Percentiles rank a stretch among this genome's conserved stretches.
These are phyloP conservation scores for Danionella dracula DNA, from an alignment of 2,797 vertebrate genomes.

Conservation along the genomic window DNA sequence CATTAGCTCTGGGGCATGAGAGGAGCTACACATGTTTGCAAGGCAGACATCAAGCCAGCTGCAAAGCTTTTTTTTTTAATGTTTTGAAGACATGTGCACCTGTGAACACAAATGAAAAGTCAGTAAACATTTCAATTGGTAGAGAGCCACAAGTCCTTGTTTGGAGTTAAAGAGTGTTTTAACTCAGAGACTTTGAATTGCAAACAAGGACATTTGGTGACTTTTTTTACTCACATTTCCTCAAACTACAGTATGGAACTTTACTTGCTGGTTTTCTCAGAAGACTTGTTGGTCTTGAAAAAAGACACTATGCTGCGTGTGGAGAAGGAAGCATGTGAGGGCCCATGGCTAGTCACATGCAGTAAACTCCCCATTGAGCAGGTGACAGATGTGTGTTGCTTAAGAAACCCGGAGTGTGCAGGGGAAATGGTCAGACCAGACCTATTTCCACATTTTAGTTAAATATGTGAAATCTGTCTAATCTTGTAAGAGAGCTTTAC, in stretches of 20 bases:
- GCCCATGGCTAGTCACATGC: neutral
- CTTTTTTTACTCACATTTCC: constrained; percentile 5
- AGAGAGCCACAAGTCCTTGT: constrained; percentile 5
- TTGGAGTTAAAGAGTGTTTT: neutral
- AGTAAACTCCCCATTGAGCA: neutral
- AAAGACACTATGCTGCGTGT: constrained; percentile 4
- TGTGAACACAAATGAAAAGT: constrained; percentile 22
- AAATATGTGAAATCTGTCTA: neutral
- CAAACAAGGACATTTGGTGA: neutral
- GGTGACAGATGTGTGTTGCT: constrained; percentile 8
- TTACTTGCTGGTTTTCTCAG: constrained; percentile 15
- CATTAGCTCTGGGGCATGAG: constrained; percentile 8
- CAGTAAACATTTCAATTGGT: neutral
- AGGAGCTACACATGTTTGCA: constrained; percentile 8
- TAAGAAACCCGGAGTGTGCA: neutral
- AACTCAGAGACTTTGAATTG: neutral
- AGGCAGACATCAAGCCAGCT: constrained; percentile 17
- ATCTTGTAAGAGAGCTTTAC: neutral
- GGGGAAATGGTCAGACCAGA: neutral
- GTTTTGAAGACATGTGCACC: constrained; percentile 26
- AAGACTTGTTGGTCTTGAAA: constrained; percentile 6
- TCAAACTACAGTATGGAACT: neutral
- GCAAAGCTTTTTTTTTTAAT: neutral
- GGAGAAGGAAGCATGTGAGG: constrained; percentile 24
- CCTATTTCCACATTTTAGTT: neutral